Base-by-base conservation (phyloP, 2,797 vertebrate species). In the Cheirogaleus major region DNA sequence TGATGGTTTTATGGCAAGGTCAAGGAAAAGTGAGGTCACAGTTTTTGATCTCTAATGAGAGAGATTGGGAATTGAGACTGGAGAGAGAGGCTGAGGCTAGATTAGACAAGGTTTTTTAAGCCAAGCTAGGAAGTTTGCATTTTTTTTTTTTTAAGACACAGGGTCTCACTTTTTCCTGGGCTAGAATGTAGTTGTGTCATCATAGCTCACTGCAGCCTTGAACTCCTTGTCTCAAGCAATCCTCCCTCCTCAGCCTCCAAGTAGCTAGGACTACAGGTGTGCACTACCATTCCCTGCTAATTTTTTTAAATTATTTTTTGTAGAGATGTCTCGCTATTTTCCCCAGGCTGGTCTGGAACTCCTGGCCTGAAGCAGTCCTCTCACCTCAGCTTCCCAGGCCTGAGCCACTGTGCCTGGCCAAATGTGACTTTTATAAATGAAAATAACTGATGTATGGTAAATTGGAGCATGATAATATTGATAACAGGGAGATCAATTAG, bases 351-450 rank as follows among this genome's bases (percentile, higher is more conserved):
- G 32, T 65, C 63, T 65, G 32, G 17, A 65, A n/a, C 8, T n/a
- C 63, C 63, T 65, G 63, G 17, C 15, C 32, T n/a, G 32, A 65
- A 65, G 6, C 32, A n/a, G 15, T 65, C 32, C 32, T n/a, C 63
- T 14, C 32, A 65, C 15, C 63, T 65, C 32, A 18, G 63, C 63
- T 18, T 65, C 63, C 63, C 63, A 65, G 15, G 32, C 63, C 7
- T 65, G 63, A 65, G 32, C 32, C 32, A 65, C 63, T 17, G 32
- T 4, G 32, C 63, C 63, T n/a, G 7, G 32, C 32, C 32, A 65
- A 4, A 65, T 65, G 25, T 38, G 32, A n/a, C 76, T 86, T 97
- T 83, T 89, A 50, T 96, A 83, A 83, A 91, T 22, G 48, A 92
- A 93, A 70, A 45, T 78, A 65, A 83, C 41, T 70, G 15, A 72